These are phyloP conservation scores for Dyspetes luteomarginatus DNA, from an alignment of 2,888 invertebrate genomes.

Conservation along the genomic window DNA sequence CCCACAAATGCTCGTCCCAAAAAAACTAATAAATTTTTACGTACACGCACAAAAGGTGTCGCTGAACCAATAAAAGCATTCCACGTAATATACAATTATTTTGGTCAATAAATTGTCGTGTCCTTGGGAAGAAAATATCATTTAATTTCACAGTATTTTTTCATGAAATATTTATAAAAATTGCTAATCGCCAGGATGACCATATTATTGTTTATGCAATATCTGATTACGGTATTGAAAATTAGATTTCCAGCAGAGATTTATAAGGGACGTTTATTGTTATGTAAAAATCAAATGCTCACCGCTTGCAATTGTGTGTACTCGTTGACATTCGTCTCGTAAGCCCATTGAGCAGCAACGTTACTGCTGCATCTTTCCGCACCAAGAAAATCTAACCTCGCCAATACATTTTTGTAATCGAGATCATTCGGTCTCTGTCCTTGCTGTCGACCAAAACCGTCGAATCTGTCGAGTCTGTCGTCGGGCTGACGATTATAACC, in stretches of 20 bases:
- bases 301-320: constrained; percentile 93
- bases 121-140: not conserved
- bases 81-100: not conserved
- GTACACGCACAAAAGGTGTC: not conserved
- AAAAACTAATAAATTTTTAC: constrained; percentile 21
- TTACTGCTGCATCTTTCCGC: constrained; percentile 93
- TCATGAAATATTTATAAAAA: not conserved
- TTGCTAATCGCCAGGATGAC: not conserved
- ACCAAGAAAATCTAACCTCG: constrained; percentile 90
- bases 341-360: constrained; percentile 95
- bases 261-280: not conserved
- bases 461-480: constrained; percentile 47
- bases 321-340: constrained; percentile 94
- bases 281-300: constrained; percentile 83
- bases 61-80: not conserved
- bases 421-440: constrained; percentile 66
- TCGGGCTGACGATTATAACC: constrained; percentile 55
- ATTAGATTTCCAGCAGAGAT: not conserved
- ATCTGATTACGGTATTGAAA: not conserved
- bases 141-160: not conserved
- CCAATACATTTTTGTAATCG: constrained; percentile 83
- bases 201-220: not conserved
- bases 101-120: not conserved
- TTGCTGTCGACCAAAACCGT: constrained; percentile 55
- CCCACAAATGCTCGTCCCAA: constrained; percentile 28